These are phyloP conservation scores for Calyptommatus sinebrachiatus DNA, from an alignment of 2,113 vertebrate species.

Conservation along the genomic window DNA sequence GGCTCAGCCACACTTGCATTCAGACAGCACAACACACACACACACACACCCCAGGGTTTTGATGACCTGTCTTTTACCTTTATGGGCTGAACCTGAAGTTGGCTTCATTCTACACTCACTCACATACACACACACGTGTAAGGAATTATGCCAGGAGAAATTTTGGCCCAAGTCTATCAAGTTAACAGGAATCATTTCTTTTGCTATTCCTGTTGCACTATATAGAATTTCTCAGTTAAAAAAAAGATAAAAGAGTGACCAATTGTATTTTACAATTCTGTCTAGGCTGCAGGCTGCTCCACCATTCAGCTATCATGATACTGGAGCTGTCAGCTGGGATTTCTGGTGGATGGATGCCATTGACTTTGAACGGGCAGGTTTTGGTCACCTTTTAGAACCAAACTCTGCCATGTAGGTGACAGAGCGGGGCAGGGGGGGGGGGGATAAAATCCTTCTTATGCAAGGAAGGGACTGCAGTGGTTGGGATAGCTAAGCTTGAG, in stretches of 20 bases:
- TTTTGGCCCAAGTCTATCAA: conserved; percentile 9
- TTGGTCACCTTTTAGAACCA: background rate
- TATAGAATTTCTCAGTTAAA: conserved; percentile 1
- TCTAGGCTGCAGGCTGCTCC: conserved; percentile 29
- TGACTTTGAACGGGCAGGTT: background rate
- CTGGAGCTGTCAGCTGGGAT: conserved; percentile 8
- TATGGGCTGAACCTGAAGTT: background rate
- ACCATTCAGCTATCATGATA: background rate
- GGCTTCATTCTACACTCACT: background rate
- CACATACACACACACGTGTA: background rate
- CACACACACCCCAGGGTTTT: background rate
- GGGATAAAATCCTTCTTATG: conserved; percentile 7
- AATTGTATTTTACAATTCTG: background rate
- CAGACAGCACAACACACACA: background rate
- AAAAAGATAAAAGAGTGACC: conserved; percentile 10
- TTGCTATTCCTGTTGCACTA: conserved; percentile 4
- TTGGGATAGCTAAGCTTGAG: background rate
- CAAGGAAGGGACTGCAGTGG: conserved; percentile 26
- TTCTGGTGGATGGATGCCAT: background rate
- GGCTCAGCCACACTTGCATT: conserved; percentile 5
- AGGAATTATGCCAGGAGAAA: background rate
- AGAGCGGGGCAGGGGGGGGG: conserved; percentile 8
- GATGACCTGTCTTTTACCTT: background rate
- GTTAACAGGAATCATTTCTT: conserved; percentile 18
- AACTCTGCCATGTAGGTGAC: background rate